phyloP scores from a whole-genome alignment of 2,113 vertebrate species.

The Colistium nudipinnis region DNA sequence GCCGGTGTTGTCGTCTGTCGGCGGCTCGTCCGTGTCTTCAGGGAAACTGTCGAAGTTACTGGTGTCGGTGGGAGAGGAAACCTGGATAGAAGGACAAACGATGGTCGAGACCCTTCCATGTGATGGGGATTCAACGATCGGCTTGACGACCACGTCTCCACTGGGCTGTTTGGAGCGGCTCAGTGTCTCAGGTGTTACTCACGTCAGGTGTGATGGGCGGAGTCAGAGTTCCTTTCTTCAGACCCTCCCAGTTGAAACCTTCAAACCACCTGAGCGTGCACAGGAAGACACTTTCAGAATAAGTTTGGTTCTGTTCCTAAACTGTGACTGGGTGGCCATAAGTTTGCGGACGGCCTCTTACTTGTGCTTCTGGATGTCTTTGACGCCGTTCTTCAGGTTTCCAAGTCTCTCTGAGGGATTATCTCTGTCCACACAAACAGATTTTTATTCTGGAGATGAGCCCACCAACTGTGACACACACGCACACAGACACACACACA shows the following conservation, averaged over 20 bases:
- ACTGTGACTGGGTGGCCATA: not conserved
- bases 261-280: constrained; percentile 91
- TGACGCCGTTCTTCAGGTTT: constrained; percentile 97
- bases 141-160: no score
- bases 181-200: no score
- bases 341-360: constrained; percentile 74
- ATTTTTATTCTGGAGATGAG: not conserved
- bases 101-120: no score
- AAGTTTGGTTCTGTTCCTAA: not conserved
- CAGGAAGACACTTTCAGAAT: not conserved
- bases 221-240: constrained; percentile 94
- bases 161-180: no score
- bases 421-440: constrained; percentile 81
- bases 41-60: constrained; percentile 98
- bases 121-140: no score
- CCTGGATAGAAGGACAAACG: constrained; percentile 76
- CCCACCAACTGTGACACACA: no score
- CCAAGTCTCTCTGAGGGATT: constrained; percentile 96
- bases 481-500: not conserved
- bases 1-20: constrained; percentile 95
- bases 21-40: constrained; percentile 92
- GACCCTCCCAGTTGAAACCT: constrained; percentile 98
- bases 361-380: constrained; percentile 99
- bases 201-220: constrained; percentile 94
- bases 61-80: constrained; percentile 92